Conservation (phyloP, 2,888 invertebrate species). For the Camponotus fellah region DNA sequence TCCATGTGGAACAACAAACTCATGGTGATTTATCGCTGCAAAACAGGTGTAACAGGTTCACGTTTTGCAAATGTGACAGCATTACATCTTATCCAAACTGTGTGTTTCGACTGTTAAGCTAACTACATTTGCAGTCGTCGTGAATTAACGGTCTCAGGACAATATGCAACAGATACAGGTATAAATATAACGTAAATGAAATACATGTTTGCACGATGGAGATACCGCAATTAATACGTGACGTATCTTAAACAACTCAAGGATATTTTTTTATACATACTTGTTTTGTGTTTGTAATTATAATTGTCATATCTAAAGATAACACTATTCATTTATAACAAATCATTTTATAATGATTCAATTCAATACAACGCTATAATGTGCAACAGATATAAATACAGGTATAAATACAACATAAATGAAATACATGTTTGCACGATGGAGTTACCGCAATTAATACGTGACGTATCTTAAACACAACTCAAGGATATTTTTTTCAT, state of each 20-base stretch:
- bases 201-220: constrained; percentile 21
- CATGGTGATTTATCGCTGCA: constrained; percentile 27
- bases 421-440: constrained; percentile 32
- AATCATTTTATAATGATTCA: background rate
- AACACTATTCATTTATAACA: background rate
- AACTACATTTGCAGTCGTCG: constrained; percentile 31
- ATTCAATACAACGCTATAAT: background rate
- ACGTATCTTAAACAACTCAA: background rate
- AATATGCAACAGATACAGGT: constrained; percentile 43
- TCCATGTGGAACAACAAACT: constrained; percentile 40
- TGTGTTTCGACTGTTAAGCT: constrained; percentile 43
- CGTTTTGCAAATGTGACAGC: constrained; percentile 36
- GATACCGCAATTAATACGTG: constrained; percentile 38
- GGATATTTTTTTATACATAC: background rate
- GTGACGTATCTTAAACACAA: constrained; percentile 2
- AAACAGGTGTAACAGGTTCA: constrained; percentile 46
- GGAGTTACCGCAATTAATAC: constrained; percentile 32
- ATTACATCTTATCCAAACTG: constrained; percentile 36
- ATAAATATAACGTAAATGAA: constrained; percentile 37
- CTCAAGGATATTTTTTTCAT: background rate
- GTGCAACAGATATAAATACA: constrained; percentile 46
- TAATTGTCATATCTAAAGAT: background rate
- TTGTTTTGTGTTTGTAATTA: background rate
- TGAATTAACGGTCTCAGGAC: constrained; percentile 47
- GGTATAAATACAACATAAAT: constrained; percentile 34